phyloP scores from a whole-genome alignment of 1,140 invertebrate genomes.

The Condylostylus longicornis region DNA sequence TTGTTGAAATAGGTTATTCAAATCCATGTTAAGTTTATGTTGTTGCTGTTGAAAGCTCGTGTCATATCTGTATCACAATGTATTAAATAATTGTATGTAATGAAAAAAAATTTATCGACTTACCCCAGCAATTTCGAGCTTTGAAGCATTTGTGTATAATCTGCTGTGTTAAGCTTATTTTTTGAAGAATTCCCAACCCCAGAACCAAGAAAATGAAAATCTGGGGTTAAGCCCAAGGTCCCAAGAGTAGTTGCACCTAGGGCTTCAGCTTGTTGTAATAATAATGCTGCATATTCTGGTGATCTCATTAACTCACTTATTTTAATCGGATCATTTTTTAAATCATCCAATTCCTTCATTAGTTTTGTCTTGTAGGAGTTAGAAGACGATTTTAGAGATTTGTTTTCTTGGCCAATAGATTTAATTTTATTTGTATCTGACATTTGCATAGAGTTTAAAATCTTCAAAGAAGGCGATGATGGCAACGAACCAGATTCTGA shows the following conservation, averaged over 20 bases:
- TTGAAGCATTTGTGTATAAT: conserved; percentile 28
- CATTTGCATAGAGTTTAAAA: not conserved
- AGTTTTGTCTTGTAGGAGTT: conserved; percentile 30
- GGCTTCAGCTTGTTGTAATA: conserved; percentile 29
- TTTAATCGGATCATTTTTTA: conserved; percentile 29
- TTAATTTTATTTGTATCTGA: too few relatives aligned
- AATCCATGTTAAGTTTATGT: conserved; percentile 3
- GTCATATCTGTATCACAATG: not conserved
- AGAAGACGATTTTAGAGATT: conserved; percentile 18
- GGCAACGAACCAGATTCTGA: conserved; percentile 17
- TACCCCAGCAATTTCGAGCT: conserved; percentile 28
- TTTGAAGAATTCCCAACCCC: conserved; percentile 10
- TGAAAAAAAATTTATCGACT: too few relatives aligned
- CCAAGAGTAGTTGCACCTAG: conserved; percentile 28
- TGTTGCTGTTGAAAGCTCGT: conserved; percentile 7
- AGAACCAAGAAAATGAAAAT: conserved; percentile 23
- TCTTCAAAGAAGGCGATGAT: conserved; percentile 18
- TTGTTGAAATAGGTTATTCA: conserved; percentile 2
- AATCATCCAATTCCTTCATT: conserved; percentile 29
- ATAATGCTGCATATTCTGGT: conserved; percentile 26
- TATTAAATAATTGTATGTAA: not conserved
- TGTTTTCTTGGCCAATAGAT: not conserved
- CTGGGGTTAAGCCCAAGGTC: conserved; percentile 23
- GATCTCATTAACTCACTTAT: conserved; percentile 29
- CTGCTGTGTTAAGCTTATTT: conserved; percentile 12